Evolutionary conservation across 2,888 invertebrate genomes (phyloP).

Genomic region (Drosophila acutilabella): DNA sequence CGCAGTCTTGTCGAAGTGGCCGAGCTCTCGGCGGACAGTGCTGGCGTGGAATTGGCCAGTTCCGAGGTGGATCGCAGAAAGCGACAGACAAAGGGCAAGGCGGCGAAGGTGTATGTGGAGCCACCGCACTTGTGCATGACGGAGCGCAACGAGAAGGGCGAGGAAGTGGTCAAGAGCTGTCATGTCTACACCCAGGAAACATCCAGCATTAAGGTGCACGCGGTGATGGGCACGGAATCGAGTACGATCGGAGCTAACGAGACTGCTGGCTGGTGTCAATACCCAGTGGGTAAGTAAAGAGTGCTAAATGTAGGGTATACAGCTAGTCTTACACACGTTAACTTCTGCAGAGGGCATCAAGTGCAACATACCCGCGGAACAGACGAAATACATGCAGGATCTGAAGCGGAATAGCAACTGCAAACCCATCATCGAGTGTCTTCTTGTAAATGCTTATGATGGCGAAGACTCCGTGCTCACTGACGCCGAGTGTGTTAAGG

Average conservation of each 20-base stretch:
- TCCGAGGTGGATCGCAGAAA: slow-evolving; percentile 59
- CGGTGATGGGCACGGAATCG: slow-evolving; percentile 86
- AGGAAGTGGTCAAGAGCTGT: slow-evolving; percentile 84
- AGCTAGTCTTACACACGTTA: background rate
- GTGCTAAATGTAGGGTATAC: background rate
- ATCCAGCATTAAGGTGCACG: slow-evolving; percentile 86
- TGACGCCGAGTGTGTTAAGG: slow-evolving; percentile 88
- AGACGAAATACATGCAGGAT: slow-evolving; percentile 85
- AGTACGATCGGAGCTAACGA: slow-evolving; percentile 84
- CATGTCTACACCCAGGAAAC: slow-evolving; percentile 88
- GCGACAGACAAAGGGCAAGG: slow-evolving; percentile 63
- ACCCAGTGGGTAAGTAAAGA: slow-evolving; percentile 86
- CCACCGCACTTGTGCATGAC: slow-evolving; percentile 88
- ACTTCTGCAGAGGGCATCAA: slow-evolving; percentile 86
- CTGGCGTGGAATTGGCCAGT: slow-evolving; percentile 72
- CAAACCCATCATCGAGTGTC: slow-evolving; percentile 89
- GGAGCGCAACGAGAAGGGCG: slow-evolving; percentile 61
- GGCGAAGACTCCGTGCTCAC: slow-evolving; percentile 88
- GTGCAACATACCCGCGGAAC: slow-evolving; percentile 88
- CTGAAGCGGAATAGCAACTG: slow-evolving; percentile 85
- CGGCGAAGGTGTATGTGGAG: slow-evolving; percentile 82
- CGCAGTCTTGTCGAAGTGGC: slow-evolving; percentile 40
- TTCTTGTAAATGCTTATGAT: slow-evolving; percentile 90
- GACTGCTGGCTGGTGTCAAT: slow-evolving; percentile 88
- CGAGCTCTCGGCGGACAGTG: slow-evolving; percentile 59